A percentile compares a stretch with the other conserved stretches of the same genome.
These are phyloP conservation scores for Calliphora vomitoria DNA, from an alignment of 2,888 invertebrate species.

Conservation along the genomic window DNA sequence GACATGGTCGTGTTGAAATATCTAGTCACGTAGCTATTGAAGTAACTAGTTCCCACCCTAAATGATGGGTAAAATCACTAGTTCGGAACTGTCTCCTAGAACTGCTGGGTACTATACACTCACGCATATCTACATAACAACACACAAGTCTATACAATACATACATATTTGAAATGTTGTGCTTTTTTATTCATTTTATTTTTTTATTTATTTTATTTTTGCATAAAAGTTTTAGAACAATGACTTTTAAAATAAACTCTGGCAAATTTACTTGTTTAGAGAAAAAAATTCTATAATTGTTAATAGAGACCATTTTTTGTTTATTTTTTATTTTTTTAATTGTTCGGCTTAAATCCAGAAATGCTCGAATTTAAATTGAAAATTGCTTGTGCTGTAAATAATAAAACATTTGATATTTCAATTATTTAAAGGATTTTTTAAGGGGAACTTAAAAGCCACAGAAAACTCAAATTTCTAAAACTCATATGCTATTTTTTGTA, in stretches of 20 bases:
- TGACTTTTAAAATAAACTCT: slow-evolving; percentile 45
- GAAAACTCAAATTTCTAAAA: too few relatives aligned
- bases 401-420: neutral
- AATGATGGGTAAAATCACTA: too few relatives aligned
- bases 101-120: neutral
- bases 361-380: neutral
- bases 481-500: too few relatives aligned
- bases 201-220: slow-evolving; percentile 30
- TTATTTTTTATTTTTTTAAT: neutral
- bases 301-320: slow-evolving; percentile 33
- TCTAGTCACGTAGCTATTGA: too few relatives aligned
- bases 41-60: too few relatives aligned
- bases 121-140: neutral
- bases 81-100: too few relatives aligned
- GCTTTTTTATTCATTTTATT: slow-evolving; percentile 30
- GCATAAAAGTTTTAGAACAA: slow-evolving; percentile 57
- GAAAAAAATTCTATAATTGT: slow-evolving; percentile 40
- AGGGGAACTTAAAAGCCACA: neutral
- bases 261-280: slow-evolving; percentile 37
- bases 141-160: neutral
- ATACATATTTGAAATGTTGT: slow-evolving; percentile 44
- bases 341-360: slow-evolving; percentile 23
- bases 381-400: neutral
- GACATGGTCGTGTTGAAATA: too few relatives aligned
- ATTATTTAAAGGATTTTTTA: neutral